phyloP scores from a whole-genome alignment of 2,113 vertebrate species.

The Merops nubicus region DNA sequence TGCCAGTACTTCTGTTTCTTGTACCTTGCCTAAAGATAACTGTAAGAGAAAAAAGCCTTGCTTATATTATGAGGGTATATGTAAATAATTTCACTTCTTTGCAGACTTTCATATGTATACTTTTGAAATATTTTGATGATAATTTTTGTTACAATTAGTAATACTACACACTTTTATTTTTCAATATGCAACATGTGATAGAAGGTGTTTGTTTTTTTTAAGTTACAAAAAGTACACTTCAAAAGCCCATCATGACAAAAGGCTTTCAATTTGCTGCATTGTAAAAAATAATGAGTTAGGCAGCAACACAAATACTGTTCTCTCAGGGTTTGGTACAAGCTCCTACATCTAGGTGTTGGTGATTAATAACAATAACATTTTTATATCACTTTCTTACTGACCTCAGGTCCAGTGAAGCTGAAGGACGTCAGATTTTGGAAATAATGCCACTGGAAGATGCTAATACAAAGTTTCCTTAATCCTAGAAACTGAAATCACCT shows the following conservation, averaged over 20 bases:
- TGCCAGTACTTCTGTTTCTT: neutral
- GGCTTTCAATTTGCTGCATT: neutral
- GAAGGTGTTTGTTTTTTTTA: neutral
- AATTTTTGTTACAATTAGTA: neutral
- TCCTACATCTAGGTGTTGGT: neutral
- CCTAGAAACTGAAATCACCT: slow-evolving; percentile 3
- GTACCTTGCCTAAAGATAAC: neutral
- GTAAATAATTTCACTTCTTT: neutral
- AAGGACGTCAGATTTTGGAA: neutral
- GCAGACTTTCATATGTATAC: neutral
- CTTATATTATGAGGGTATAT: neutral
- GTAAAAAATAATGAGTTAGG: neutral
- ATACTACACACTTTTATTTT: neutral
- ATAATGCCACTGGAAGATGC: neutral
- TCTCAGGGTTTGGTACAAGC: neutral
- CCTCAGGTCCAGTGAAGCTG: neutral
- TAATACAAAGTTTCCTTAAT: slow-evolving; percentile 12
- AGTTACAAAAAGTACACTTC: neutral
- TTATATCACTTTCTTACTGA: neutral
- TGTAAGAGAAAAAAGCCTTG: neutral
- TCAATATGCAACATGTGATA: neutral
- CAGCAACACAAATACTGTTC: neutral
- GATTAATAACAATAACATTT: neutral
- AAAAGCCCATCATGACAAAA: neutral
- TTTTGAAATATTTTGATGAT: neutral